Conservation (phyloP, 2,113 vertebrate genomes). For the Beaufortia kweichowensis region DNA sequence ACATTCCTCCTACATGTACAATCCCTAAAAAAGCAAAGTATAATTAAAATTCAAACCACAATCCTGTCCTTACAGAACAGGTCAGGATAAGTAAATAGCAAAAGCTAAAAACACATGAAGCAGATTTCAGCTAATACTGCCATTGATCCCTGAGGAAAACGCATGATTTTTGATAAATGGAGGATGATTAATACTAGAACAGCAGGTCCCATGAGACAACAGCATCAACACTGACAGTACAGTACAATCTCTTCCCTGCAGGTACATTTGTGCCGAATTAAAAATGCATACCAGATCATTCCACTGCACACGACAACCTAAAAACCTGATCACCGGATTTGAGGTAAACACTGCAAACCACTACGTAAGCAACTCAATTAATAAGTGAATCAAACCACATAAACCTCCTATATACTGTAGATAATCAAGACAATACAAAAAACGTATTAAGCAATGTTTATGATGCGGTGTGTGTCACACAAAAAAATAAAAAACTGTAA, state of each 20-base stretch:
- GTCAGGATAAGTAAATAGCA: background rate
- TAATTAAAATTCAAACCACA: too few species aligned
- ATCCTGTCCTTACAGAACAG: background rate
- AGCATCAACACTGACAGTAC: background rate
- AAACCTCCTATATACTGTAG: too few species aligned
- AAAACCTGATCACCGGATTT: background rate
- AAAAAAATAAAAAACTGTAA: background rate
- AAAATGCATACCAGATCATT: background rate
- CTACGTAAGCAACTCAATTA: too few species aligned
- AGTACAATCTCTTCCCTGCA: background rate
- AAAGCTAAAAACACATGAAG: background rate
- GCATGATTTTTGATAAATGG: background rate
- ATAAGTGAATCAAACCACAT: too few species aligned
- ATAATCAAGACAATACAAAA: too few species aligned
- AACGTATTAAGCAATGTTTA: too few species aligned
- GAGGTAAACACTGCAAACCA: background rate
- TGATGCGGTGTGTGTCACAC: background rate
- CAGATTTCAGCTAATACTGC: background rate
- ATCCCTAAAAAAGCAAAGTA: too few species aligned
- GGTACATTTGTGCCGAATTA: background rate
- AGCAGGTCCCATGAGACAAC: slow-evolving; percentile 10
- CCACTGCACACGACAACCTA: background rate
- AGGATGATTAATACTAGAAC: slow-evolving; percentile 16
- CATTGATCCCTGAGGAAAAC: background rate
- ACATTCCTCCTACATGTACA: too few species aligned